A percentile compares a stretch with the other conserved stretches of the same genome.
Evolutionary conservation across 1,140 invertebrate species (phyloP).

Genomic region (Apis laboriosa): DNA sequence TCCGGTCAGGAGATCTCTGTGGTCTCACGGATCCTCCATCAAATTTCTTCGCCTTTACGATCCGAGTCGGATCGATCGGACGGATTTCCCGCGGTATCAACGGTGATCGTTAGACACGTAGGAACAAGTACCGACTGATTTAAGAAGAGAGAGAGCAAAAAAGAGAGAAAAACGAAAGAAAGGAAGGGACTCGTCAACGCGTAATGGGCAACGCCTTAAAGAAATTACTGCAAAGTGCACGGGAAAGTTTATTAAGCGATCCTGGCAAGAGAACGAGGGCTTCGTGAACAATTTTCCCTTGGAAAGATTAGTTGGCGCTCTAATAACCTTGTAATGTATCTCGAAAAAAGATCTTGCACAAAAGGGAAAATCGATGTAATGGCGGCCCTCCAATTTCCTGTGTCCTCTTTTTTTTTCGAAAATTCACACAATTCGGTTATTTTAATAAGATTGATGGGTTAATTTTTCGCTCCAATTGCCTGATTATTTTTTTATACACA

Average conservation of each 20-base stretch:
- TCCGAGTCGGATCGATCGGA: neutral
- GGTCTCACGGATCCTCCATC: neutral
- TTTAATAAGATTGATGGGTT: slow-evolving; percentile 50
- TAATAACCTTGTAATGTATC: slow-evolving; percentile 61
- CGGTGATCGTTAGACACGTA: slow-evolving; percentile 30
- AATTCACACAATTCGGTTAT: slow-evolving; percentile 40
- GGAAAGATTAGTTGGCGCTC: slow-evolving; percentile 56
- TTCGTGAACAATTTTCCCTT: slow-evolving; percentile 51
- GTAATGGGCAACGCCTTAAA: slow-evolving; percentile 56
- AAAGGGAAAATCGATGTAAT: slow-evolving; percentile 25
- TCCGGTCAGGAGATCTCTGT: neutral
- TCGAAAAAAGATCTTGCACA: neutral
- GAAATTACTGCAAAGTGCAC: slow-evolving; percentile 59
- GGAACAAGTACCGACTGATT: slow-evolving; percentile 33
- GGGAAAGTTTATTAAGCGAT: slow-evolving; percentile 61
- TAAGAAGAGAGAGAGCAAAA: neutral
- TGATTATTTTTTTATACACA: too few species aligned
- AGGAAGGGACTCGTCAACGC: neutral
- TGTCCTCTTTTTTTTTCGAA: neutral
- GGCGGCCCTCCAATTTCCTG: neutral
- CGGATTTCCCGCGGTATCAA: neutral
- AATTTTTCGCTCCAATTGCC: slow-evolving; percentile 42
- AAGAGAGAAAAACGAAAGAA: neutral
- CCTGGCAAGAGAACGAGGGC: slow-evolving; percentile 34
- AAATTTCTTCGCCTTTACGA: neutral